Conservation (phyloP, 2,797 vertebrate species). For the Oreochromis grahami region DNA sequence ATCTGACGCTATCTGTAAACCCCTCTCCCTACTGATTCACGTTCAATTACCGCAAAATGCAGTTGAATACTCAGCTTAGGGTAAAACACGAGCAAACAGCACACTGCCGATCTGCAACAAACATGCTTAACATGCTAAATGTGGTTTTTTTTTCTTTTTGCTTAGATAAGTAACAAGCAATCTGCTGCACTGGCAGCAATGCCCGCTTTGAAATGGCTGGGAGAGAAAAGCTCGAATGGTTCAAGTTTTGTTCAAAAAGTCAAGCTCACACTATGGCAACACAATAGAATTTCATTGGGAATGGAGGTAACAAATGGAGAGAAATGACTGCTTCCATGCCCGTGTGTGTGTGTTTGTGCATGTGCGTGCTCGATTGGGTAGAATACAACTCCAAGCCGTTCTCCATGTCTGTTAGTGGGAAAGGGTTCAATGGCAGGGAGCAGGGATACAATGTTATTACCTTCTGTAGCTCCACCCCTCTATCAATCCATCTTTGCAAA, state of each 20-base stretch:
- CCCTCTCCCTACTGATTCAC: background rate
- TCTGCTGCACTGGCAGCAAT: background rate
- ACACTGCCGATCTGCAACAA: background rate
- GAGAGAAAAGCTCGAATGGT: background rate
- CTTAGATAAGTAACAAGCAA: background rate
- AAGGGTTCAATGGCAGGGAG: slow-evolving; percentile 18
- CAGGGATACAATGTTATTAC: slow-evolving; percentile 32
- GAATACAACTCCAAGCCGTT: slow-evolving; percentile 14
- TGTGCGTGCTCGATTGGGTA: background rate
- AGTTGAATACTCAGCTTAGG: background rate
- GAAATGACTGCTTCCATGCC: background rate
- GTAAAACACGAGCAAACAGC: background rate
- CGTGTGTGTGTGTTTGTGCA: background rate
- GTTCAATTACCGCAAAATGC: slow-evolving; percentile 13
- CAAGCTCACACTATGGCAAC: slow-evolving; percentile 23
- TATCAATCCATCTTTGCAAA: slow-evolving; percentile 48
- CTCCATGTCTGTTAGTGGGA: slow-evolving; percentile 7
- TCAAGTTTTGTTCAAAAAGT: slow-evolving; percentile 23
- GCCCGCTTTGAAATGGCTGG: background rate
- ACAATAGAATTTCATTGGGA: slow-evolving; percentile 20
- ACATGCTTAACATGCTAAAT: background rate
- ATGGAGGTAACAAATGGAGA: background rate
- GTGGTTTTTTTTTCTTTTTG: background rate
- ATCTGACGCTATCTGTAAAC: background rate
- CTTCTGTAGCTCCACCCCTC: slow-evolving; percentile 39